Evolutionary conservation across 2,113 vertebrate species (phyloP), one percentile per base, ranked within the genome.

Genomic region (Eleginops maclovinus): DNA sequence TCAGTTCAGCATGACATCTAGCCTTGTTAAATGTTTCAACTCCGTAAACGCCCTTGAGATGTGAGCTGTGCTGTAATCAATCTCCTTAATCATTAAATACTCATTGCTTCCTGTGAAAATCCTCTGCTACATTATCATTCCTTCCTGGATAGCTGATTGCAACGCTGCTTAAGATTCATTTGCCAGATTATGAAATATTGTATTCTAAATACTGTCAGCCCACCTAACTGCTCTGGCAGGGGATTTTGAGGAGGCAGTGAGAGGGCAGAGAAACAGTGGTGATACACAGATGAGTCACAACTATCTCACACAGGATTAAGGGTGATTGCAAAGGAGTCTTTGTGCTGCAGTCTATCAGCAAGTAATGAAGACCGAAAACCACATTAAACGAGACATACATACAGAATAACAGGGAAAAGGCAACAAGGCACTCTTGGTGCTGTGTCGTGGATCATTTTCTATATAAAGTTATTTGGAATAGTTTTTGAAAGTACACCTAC

Each of bases 271-370:
- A 61, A 78, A 76, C 36, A 60, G 47, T 72, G 58, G 47, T 5
- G 28, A 70, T 76, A 56, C 56, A 80, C n/a, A 54, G 71, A 87
- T 87, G 75, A 87, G 67, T 87, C 81, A 88, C 53, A 77, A 70
- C 72, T 81, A 71, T 62, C 74, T 79, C 78, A 65, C 50, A 78
- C 40, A 81, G 56, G 68, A 81, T 83, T 72, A 79, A 77, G 51
- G 53, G 51, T 77, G 76, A 86, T 28, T 71, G 73, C 64, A 63
- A 74, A 74, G 44, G 13, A 77, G 67, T 59, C 59, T 67, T 53
- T 65, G 49, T 43, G 53, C 44, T 49, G 7, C 26, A 69, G 67
- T 72, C 60, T 36, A 80, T 80, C 59, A 65, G 36, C 58, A 68
- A 73, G 62, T 63, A 60, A 71, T 78, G 54, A 64, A 74, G 70